Percentiles rank a stretch among this genome's conserved stretches.
phyloP scores from a whole-genome alignment of 2,797 vertebrate species.

The Sebastes trivittatus region DNA sequence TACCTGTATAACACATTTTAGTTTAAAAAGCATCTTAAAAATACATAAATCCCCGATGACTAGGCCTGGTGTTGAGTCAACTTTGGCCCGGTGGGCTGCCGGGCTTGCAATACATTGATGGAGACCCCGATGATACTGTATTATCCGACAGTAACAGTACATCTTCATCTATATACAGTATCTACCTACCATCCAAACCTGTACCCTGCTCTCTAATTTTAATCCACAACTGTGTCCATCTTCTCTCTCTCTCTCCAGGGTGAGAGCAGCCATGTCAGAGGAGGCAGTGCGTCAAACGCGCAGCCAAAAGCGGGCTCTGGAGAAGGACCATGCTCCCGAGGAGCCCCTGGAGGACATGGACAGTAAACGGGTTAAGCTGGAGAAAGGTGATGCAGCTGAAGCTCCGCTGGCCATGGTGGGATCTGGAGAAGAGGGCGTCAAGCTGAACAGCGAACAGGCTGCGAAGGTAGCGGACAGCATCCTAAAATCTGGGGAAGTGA shows the following conservation, averaged over 20 bases:
- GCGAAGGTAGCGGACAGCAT: constrained; percentile 78
- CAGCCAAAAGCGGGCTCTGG: constrained; percentile 95
- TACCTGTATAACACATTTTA: no score
- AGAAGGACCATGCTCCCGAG: constrained; percentile 79
- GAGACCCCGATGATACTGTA: not conserved
- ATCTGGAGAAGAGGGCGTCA: constrained; percentile 59
- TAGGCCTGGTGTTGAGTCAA: no score
- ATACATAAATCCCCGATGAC: no score
- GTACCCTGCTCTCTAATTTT: not conserved
- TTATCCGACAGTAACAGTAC: not conserved
- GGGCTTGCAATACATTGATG: no score
- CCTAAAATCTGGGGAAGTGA: constrained; percentile 86
- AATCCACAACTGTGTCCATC: constrained; percentile 8
- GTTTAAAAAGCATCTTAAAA: no score
- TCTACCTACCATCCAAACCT: not conserved
- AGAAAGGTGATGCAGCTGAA: constrained; percentile 77
- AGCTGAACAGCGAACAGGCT: constrained; percentile 67
- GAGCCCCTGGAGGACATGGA: constrained; percentile 82
- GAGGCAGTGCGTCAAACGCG: constrained; percentile 94
- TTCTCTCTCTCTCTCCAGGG: constrained; percentile 58
- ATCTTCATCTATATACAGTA: not conserved
- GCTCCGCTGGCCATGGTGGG: constrained; percentile 65
- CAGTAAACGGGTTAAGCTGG: constrained; percentile 90
- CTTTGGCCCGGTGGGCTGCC: no score
- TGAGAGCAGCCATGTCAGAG: constrained; percentile 90